phyloP scores from a whole-genome alignment of 1,140 invertebrate species.

The Drosophila lacertosa region DNA sequence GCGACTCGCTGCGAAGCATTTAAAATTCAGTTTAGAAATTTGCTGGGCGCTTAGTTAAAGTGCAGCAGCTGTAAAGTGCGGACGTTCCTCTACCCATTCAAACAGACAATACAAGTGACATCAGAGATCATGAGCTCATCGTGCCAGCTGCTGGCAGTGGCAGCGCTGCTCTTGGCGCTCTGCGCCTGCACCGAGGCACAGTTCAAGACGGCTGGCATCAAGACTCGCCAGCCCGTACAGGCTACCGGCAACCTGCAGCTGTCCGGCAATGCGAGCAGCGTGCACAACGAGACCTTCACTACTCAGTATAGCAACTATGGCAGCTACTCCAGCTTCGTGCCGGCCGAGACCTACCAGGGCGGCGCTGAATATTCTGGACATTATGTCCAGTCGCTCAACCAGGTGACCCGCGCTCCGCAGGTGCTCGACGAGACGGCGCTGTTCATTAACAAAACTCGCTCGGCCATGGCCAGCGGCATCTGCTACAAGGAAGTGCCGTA shows the following conservation, averaged over 20 bases:
- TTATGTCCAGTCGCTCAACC: slow-evolving; percentile 51
- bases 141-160: slow-evolving; percentile 19
- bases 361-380: slow-evolving; percentile 27
- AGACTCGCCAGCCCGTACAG: slow-evolving; percentile 63
- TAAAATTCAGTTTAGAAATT: slow-evolving; percentile 31
- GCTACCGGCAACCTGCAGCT: slow-evolving; percentile 60
- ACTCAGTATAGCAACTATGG: slow-evolving; percentile 33
- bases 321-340: slow-evolving; percentile 45
- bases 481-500: slow-evolving; percentile 86
- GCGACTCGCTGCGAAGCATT: slow-evolving; percentile 32
- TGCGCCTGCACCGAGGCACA: slow-evolving; percentile 47
- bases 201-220: slow-evolving; percentile 77
- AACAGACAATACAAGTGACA: slow-evolving; percentile 34
- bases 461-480: slow-evolving; percentile 83
- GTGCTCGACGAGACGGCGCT: slow-evolving; percentile 70
- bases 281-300: slow-evolving; percentile 27
- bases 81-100: slow-evolving; percentile 36
- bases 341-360: slow-evolving; percentile 69
- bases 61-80: slow-evolving; percentile 60
- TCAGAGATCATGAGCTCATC: slow-evolving; percentile 30
- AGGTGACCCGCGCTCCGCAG: slow-evolving; percentile 34
- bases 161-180: slow-evolving; percentile 36
- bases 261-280: slow-evolving; percentile 40
- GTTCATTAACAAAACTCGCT: slow-evolving; percentile 77
- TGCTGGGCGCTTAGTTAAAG: slow-evolving; percentile 56